These are phyloP conservation scores for Toxotes jaculatrix DNA, from an alignment of 2,113 vertebrate species.

Conservation along the genomic window DNA sequence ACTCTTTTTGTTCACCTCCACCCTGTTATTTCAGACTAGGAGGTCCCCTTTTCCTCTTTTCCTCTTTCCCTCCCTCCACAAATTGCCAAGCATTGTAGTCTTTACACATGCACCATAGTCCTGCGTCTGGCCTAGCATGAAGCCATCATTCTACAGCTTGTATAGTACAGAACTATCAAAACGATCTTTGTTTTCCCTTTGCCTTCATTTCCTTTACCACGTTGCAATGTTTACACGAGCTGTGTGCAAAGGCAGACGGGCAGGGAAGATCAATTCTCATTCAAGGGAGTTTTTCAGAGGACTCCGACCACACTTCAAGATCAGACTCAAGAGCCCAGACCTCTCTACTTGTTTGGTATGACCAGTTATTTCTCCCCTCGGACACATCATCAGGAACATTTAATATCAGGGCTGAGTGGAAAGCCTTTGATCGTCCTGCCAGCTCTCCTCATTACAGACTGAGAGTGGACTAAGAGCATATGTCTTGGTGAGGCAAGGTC, in stretches of 20 bases:
- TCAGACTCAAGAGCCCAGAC: slow-evolving; percentile 42
- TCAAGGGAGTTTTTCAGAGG: slow-evolving; percentile 38
- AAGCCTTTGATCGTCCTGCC: slow-evolving; percentile 81
- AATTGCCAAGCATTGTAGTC: slow-evolving; percentile 14
- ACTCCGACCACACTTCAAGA: slow-evolving; percentile 29
- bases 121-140: slow-evolving; percentile 42
- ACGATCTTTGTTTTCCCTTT: slow-evolving; percentile 37
- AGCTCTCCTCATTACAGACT: slow-evolving; percentile 58
- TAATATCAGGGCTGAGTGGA: slow-evolving; percentile 76
- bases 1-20: background rate
- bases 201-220: slow-evolving; percentile 57
- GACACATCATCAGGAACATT: slow-evolving; percentile 79
- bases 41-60: background rate
- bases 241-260: slow-evolving; percentile 31
- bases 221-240: slow-evolving; percentile 38
- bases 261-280: slow-evolving; percentile 38
- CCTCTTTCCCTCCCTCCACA: background rate
- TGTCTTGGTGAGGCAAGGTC: slow-evolving; percentile 59
- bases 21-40: slow-evolving; percentile 42
- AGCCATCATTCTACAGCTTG: slow-evolving; percentile 33
- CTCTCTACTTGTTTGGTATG: slow-evolving; percentile 62
- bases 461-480: slow-evolving; percentile 47
- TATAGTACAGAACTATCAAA: slow-evolving; percentile 24
- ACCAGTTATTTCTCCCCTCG: slow-evolving; percentile 60
- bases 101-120: slow-evolving; percentile 23